Conservation (phyloP, 2,888 invertebrate genomes). For the Xestoiulus laeticollis region DNA sequence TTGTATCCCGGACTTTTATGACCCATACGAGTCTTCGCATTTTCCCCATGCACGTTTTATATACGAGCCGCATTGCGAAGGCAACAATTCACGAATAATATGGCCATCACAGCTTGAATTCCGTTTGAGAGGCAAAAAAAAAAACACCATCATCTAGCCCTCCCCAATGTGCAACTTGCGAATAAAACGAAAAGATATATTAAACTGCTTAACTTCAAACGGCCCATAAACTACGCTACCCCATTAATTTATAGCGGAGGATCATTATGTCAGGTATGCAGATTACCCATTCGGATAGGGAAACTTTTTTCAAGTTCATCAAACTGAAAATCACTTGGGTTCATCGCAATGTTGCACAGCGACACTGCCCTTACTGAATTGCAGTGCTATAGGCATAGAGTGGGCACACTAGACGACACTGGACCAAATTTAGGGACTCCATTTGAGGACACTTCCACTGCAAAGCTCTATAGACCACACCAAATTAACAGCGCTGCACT, state of each 20-base stretch:
- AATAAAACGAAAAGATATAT: neutral
- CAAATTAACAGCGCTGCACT: too few species aligned
- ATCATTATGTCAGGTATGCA: constrained; percentile 18
- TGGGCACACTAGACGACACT: too few species aligned
- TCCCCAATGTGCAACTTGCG: neutral
- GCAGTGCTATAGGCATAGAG: too few species aligned
- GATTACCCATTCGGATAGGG: neutral
- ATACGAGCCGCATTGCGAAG: neutral
- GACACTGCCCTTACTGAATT: too few species aligned
- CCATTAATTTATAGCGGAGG: neutral
- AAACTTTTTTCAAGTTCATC: neutral
- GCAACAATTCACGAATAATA: neutral
- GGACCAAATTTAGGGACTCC: too few species aligned
- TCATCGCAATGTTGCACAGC: neutral
- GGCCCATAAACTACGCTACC: neutral
- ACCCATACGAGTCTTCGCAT: neutral
- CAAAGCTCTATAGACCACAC: too few species aligned
- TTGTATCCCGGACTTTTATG: neutral
- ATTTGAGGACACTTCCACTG: too few species aligned
- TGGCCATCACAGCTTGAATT: constrained; percentile 16
- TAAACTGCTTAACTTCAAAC: neutral
- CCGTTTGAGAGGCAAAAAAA: constrained; percentile 22
- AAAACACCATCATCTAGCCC: neutral
- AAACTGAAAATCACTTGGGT: neutral
- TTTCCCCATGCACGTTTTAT: neutral